Evolutionary conservation across 92 coral and sea anemone genomes (phyloP).

Genomic region (Palythoa caribaeorum): DNA sequence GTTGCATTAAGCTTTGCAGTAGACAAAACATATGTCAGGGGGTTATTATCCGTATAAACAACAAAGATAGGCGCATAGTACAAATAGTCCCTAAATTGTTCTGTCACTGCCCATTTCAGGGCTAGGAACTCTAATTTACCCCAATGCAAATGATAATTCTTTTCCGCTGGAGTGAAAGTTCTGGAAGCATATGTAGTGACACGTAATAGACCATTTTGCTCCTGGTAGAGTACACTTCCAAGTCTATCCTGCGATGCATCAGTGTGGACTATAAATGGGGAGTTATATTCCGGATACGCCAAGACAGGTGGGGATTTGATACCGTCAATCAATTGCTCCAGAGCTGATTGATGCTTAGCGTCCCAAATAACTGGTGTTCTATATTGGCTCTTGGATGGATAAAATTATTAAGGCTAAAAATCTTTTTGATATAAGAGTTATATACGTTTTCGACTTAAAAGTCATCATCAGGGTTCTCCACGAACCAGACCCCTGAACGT

Average conservation of each 20-base stretch:
- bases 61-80: constrained; percentile 49
- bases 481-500: too few species aligned
- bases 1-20: constrained; percentile 48
- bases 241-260: constrained; percentile 42
- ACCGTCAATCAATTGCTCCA: not conserved
- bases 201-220: constrained; percentile 34
- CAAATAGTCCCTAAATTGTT: constrained; percentile 55
- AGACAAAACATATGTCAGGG: constrained; percentile 19
- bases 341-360: constrained; percentile 37
- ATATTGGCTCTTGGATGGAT: not conserved
- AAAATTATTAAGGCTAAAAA: too few species aligned
- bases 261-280: too few species aligned
- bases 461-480: too few species aligned
- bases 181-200: constrained; percentile 54
- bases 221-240: constrained; percentile 54
- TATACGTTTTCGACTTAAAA: too few species aligned
- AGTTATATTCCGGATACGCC: too few species aligned
- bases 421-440: too few species aligned
- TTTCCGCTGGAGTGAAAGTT: constrained; percentile 49
- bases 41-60: constrained; percentile 40
- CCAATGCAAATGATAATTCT: constrained; percentile 44
- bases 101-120: constrained; percentile 55
- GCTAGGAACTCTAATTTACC: constrained; percentile 57
- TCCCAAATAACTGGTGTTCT: constrained; percentile 33
- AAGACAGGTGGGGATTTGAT: too few species aligned